Evolutionary conservation across 2,113 vertebrate genomes (phyloP), one percentile per base, ranked within the genome.

Genomic region (Lophochroa leadbeateri): DNA sequence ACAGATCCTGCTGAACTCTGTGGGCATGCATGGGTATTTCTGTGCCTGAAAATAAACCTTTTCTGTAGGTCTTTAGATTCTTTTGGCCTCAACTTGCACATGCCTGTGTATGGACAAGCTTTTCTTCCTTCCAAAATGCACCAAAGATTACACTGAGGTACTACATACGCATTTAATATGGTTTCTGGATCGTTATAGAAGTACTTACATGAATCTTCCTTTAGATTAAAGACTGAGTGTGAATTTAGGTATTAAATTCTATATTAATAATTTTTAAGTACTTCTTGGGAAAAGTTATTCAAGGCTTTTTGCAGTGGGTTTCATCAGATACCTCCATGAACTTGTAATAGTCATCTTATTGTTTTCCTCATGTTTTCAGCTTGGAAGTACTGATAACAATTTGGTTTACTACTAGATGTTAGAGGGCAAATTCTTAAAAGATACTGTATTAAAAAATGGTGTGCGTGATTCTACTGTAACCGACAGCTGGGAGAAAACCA

Each of bases 381-480:
- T 63, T 43, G 28, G 31, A 68, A 68, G 17, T 57, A 63, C 28
- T 58, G 64, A 28, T 60, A 92, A 64, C 41, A 82, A 39, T 92
- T 82, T 92, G 33, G 50, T 85, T 93, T 93, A 87, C n/a, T 44
- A 5, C 31, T 83, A n/a, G 72, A 78, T 50, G 50, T 82, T 80
- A 88, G 49, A 77, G 63, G 39, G 49, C 29, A 96, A 97, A 69
- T 70, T 46, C 27, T 83, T 74, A 12, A 50, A 35, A 70, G 61
- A 78, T 86, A 43, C 37, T 91, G 4, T n/a, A 9, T 39, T 75
- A 44, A 37, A 49, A 85, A 63, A 11, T 5, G 1, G 4, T 25
- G 24, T 13, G 7, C 71, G 49, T 82, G 53, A 83, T 90, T 92
- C 63, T 90, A 57, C 80, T 94, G 69, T 55, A 69, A 96, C 46